phyloP scores from a whole-genome alignment of 2,113 vertebrate species.

The Ctenodactylus gundi region DNA sequence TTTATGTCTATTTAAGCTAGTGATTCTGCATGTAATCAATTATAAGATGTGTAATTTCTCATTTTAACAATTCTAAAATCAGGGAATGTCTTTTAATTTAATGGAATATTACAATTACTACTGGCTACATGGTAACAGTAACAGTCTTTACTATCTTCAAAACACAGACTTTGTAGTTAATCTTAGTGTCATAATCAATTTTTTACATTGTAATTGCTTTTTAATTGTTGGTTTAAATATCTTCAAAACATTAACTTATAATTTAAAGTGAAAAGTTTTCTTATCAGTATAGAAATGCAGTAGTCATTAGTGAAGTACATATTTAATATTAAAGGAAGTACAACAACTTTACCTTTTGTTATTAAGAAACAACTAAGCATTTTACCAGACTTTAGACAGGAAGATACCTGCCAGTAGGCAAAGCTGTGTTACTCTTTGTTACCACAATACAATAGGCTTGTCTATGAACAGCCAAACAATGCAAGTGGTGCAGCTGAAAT shows the following conservation, averaged over 20 bases:
- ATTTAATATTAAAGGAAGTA: background rate
- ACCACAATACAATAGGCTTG: background rate
- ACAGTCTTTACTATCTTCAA: background rate
- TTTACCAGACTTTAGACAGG: background rate
- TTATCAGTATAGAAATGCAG: slow-evolving; percentile 10
- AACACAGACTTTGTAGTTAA: background rate
- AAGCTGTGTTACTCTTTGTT: background rate
- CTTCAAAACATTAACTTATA: background rate
- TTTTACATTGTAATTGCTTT: background rate
- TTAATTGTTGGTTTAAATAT: background rate
- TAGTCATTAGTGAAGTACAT: background rate
- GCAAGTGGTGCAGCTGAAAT: background rate
- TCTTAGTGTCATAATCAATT: too few relatives aligned
- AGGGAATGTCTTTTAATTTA: background rate
- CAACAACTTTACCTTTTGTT: background rate
- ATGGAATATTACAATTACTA: background rate
- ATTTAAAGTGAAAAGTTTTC: background rate
- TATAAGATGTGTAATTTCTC: background rate
- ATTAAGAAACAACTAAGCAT: background rate
- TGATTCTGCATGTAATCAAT: background rate
- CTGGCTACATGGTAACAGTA: background rate
- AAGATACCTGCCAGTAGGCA: background rate
- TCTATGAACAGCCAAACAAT: background rate
- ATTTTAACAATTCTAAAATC: slow-evolving; percentile 28
- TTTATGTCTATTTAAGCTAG: slow-evolving; percentile 27